These are phyloP conservation scores for Lithophane semibrunnea DNA, from an alignment of 2,888 invertebrate genomes.

Conservation along the genomic window DNA sequence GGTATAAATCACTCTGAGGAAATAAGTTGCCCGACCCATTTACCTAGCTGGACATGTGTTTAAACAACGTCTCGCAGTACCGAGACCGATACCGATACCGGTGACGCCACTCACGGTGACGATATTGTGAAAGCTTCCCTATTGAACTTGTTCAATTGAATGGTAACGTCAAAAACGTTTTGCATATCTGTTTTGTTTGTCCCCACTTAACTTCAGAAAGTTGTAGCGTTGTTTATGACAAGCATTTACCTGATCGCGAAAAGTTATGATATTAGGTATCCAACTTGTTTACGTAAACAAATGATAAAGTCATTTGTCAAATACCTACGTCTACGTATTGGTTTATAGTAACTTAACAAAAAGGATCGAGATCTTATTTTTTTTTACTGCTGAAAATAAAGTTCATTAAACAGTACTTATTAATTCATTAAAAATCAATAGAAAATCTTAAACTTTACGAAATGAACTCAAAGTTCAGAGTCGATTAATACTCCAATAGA, in stretches of 20 bases:
- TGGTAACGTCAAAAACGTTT: conserved; percentile 54
- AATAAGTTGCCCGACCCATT: conserved; percentile 81
- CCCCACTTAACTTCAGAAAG: conserved; percentile 55
- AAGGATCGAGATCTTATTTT: neutral
- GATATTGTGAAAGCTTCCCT: conserved; percentile 75
- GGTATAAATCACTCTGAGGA: conserved; percentile 85
- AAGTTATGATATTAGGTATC: conserved; percentile 41
- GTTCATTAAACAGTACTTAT: neutral
- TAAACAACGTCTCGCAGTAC: conserved; percentile 72
- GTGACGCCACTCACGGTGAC: conserved; percentile 66
- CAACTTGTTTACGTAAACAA: conserved; percentile 50
- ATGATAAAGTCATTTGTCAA: conserved; percentile 48
- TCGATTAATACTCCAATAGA: conserved; percentile 24
- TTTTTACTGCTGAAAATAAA: neutral
- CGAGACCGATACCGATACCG: conserved; percentile 51
- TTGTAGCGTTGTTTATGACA: conserved; percentile 47
- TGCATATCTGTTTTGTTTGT: conserved; percentile 60
- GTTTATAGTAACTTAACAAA: neutral
- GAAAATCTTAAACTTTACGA: conserved; percentile 6
- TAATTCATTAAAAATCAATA: neutral
- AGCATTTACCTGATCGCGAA: conserved; percentile 56
- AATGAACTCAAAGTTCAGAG: conserved; percentile 20
- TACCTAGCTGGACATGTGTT: conserved; percentile 80
- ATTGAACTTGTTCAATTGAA: conserved; percentile 68
- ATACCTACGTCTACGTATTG: conserved; percentile 2